Evolutionary conservation across 2,888 invertebrate species (phyloP), one percentile per base, ranked within the genome.

Genomic region (Ectemnius lituratus): DNA sequence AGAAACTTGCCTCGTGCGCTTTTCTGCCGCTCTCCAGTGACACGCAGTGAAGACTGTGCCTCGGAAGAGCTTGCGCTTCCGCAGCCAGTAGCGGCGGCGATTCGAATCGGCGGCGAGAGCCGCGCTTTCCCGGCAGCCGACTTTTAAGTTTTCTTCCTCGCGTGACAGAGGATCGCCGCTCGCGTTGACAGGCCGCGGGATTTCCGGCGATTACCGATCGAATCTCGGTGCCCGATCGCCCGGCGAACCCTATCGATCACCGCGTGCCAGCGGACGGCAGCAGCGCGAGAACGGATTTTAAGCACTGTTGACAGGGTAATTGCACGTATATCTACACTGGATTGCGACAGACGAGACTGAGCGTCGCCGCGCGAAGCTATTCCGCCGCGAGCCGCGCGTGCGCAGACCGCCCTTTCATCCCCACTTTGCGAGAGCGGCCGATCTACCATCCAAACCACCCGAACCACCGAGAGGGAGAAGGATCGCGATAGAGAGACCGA

Each of bases 331-430:
- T 88, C 87, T 86, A 81, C 88, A 83, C 86, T 82, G 86, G 86
- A 88, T 87, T 87, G 88, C 85, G 79, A 88, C 86, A 83, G 88
- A 84, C 88, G 88, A 88, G 88, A 88, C 88, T 88, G 88, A 88
- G 81, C 89, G 89, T 88, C 88, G 88, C 88, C 88, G 85, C 80
- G 83, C 85, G 83, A 82, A 86, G 82, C 85, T 80, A 83, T 80
- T 80, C 80, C 73, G 76, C 70, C 80, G 83, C 76, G 80, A 81
- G 82, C 72, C 80, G 82, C 88, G 86, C 87, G 73, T 85, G 88
- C 88, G 88, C 80, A 80, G 79, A 80, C 76, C 78, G 80, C 82
- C 76, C 81, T 80, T 72, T 68, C 62, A 75, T 73, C 83, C 79
- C 80, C 75, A 68, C 75, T 73, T 62, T 11, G 23, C 20, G 2